Base-by-base conservation (phyloP, 2,113 vertebrate species). In the Phoxinus phoxinus region DNA sequence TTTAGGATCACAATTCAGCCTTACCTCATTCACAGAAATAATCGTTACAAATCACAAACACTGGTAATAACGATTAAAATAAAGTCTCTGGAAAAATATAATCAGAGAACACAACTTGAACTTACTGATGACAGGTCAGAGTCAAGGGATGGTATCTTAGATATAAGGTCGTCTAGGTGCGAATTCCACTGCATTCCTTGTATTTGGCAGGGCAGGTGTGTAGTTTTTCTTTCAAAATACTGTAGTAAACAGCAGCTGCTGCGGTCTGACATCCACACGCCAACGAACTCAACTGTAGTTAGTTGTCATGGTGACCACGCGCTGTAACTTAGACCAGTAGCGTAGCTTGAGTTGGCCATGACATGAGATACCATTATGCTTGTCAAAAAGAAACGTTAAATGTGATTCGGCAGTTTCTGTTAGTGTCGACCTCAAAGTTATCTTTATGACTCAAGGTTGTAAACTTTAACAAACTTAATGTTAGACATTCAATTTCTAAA, bases 101-200 rank as follows among this genome's bases (percentile, higher is more conserved):
- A 2, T 41, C 32, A 71, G 32, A 37, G 17, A 71, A 37, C 65
- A 2, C 61, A 30, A 8, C 19, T 56, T 61, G 72, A 72, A 85
- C 89, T 75, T 89, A 93, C 90, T 78, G 86, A 82, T 8, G 93
- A 92, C 11, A 88, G 88, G 81, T 96, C 94, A 0, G 93, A 95
- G 74, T 96, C 95, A 48, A 96, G 90, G 17, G 94, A 94, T 0
- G 96, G 96, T 35, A 96, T 90, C 23, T 94, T 92, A 11, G 93
- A 92, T 86, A 91, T 94, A 73, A 95, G 92, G 6, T 91, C 89
- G 90, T 94, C 73, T 0, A 94, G 89, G 81, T 95, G 90, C n/a
- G 91, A 81, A 69, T 91, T 94, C 94, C 41, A 77, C 10, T 84
- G 27, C 73, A 84, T 84, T 65, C 77, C 27, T 21, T 59, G 46